Conservation (phyloP, 2,797 vertebrate species). For the Podargus strigoides region DNA sequence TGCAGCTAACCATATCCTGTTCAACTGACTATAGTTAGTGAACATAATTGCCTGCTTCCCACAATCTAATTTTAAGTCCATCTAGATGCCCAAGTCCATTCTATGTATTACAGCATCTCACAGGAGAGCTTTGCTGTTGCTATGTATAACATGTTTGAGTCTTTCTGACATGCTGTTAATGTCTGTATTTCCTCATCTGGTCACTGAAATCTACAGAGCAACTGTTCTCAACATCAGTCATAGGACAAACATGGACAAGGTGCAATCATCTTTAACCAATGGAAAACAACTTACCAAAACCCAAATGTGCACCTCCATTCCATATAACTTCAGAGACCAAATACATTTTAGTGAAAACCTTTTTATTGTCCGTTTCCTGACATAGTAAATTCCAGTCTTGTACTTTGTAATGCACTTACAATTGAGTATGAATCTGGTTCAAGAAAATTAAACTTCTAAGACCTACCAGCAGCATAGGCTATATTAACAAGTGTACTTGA, state of each 20-base stretch:
- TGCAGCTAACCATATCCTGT: slow-evolving; percentile 45
- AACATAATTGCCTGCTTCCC: slow-evolving; percentile 48
- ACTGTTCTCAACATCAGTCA: background rate
- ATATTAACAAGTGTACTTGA: background rate
- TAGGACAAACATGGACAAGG: background rate
- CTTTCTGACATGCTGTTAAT: background rate
- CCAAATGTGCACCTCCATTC: background rate
- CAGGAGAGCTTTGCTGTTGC: background rate
- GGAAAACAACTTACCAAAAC: background rate
- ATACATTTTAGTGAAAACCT: background rate
- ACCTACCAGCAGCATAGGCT: background rate
- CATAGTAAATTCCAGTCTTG: background rate
- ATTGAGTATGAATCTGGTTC: background rate
- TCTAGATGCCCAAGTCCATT: background rate
- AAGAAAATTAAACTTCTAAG: slow-evolving; percentile 26
- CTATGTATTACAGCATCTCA: background rate
- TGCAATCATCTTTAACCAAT: background rate
- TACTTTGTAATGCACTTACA: background rate
- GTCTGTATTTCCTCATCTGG: background rate
- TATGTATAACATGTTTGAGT: background rate
- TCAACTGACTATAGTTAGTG: slow-evolving; percentile 16
- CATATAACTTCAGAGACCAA: background rate
- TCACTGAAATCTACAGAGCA: background rate
- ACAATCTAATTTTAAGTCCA: slow-evolving; percentile 43
- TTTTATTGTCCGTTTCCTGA: slow-evolving; percentile 16